Conservation (phyloP, 1,140 invertebrate genomes). For the Papilio aristodemus region DNA sequence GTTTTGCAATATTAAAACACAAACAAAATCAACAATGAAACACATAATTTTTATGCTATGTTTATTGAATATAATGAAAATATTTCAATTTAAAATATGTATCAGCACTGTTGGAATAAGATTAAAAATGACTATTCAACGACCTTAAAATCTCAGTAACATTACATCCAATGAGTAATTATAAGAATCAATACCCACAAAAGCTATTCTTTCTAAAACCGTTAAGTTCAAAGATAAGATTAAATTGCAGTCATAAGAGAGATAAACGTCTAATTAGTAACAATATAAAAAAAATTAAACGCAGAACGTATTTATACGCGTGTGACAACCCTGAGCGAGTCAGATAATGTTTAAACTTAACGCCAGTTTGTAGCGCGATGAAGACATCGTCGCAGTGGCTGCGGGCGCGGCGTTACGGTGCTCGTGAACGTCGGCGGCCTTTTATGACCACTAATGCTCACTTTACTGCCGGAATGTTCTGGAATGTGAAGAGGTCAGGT, state of each 20-base stretch:
- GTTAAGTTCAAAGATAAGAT: no score
- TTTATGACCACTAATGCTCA: constrained; percentile 26
- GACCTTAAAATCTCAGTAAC: no score
- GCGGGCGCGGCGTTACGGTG: not conserved
- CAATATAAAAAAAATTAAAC: no score
- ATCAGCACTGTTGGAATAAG: no score
- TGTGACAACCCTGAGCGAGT: not conserved
- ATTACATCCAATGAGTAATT: no score
- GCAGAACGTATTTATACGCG: not conserved
- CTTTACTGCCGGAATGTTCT: constrained; percentile 18
- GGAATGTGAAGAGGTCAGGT: not conserved
- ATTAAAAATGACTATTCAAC: no score
- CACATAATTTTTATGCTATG: not conserved
- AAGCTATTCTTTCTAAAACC: no score
- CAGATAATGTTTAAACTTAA: constrained; percentile 29
- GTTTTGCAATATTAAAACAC: no score
- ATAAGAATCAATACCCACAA: no score
- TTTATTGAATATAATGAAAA: not conserved
- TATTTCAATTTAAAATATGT: not conserved
- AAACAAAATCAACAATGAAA: no score
- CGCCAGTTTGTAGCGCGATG: constrained; percentile 5
- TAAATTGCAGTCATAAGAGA: no score
- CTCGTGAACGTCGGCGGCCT: not conserved
- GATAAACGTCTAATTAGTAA: no score
- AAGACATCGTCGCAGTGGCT: constrained; percentile 1